Conservation (phyloP, 2,888 invertebrate species). For the Melipona beecheii region DNA sequence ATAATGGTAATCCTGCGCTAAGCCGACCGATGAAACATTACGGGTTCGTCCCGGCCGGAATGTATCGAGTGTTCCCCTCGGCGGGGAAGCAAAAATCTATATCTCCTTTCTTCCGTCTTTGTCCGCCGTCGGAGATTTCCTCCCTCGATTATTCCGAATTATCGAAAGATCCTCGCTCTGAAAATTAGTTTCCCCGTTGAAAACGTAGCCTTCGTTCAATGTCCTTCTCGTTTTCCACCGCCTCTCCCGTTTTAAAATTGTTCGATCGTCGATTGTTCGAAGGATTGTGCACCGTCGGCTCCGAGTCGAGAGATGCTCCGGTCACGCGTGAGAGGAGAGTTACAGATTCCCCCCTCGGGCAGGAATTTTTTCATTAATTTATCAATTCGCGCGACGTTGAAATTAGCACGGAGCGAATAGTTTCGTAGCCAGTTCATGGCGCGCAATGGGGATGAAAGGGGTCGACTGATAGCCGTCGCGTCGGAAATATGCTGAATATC, state of each 20-base stretch:
- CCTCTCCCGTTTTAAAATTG: not conserved
- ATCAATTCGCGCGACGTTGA: not conserved
- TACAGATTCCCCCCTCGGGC: too few relatives aligned
- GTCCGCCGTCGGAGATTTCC: not conserved
- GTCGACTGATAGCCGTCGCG: conserved; percentile 47
- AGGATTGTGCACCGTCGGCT: not conserved
- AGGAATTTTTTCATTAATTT: not conserved
- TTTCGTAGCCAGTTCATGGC: not conserved
- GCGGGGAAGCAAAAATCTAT: not conserved
- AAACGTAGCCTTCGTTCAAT: not conserved
- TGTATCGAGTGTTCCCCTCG: conserved; percentile 17
- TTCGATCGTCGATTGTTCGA: not conserved
- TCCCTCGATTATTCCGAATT: not conserved
- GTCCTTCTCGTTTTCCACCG: not conserved
- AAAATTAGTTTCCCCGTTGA: not conserved
- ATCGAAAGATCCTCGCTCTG: not conserved
- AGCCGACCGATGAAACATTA: conserved; percentile 65
- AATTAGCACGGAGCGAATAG: conserved; percentile 8
- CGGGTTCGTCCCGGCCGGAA: conserved; percentile 20
- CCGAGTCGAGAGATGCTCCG: too few relatives aligned
- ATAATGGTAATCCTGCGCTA: conserved; percentile 65
- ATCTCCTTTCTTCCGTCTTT: not conserved
- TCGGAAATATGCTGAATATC: conserved; percentile 51
- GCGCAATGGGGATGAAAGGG: not conserved
- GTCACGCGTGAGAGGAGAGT: too few relatives aligned